Conservation (phyloP, 2,888 invertebrate genomes). For the Drosophila mayaguana region DNA sequence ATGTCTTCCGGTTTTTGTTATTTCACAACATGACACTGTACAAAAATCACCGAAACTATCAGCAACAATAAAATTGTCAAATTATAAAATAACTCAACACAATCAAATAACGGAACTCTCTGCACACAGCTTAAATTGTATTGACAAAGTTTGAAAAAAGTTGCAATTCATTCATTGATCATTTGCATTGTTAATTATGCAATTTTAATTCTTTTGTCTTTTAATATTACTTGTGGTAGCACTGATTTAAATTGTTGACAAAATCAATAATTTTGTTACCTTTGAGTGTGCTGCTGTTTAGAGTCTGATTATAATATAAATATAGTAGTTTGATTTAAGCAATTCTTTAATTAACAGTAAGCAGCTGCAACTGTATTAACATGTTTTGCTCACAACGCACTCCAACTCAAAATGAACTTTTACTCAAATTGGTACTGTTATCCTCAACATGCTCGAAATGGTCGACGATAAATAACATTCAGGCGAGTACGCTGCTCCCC, state of each 20-base stretch:
- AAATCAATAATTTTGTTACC: conserved; percentile 8
- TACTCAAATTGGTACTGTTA: conserved; percentile 39
- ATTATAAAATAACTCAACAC: no score
- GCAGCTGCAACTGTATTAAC: conserved; percentile 24
- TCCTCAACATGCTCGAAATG: not conserved
- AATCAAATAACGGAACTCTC: not conserved
- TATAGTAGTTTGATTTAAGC: conserved; percentile 12
- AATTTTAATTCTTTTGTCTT: conserved; percentile 31
- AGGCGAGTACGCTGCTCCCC: not conserved
- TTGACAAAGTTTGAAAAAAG: conserved; percentile 22
- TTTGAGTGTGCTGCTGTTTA: conserved; percentile 16
- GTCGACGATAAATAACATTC: not conserved
- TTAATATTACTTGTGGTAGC: not conserved
- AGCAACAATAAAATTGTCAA: not conserved
- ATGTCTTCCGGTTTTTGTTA: conserved; percentile 6
- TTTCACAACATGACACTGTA: conserved; percentile 41
- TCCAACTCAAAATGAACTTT: not conserved
- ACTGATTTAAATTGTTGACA: not conserved
- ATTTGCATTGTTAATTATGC: conserved; percentile 54
- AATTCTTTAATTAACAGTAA: conserved; percentile 17
- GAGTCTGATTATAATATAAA: not conserved
- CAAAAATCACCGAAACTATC: conserved; percentile 29
- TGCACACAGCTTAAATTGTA: not conserved
- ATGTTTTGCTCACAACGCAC: conserved; percentile 21
- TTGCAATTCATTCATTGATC: conserved; percentile 47